These are phyloP conservation scores for Apolygus lucorum DNA, from an alignment of 1,140 invertebrate genomes.

Conservation along the genomic window DNA sequence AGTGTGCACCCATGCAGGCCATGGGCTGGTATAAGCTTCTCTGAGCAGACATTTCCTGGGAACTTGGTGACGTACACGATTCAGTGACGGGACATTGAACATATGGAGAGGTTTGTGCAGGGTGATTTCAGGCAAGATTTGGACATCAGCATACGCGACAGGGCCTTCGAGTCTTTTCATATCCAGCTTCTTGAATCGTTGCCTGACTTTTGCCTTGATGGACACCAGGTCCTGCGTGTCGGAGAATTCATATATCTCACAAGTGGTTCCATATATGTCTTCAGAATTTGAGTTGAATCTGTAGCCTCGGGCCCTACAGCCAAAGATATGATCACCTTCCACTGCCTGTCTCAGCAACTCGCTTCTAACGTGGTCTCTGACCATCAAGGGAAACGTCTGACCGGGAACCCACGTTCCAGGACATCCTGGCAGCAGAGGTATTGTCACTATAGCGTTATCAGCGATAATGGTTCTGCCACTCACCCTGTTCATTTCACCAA, in stretches of 20 bases:
- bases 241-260: constrained; percentile 56
- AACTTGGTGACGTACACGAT: constrained; percentile 19
- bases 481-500: neutral
- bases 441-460: neutral
- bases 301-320: neutral
- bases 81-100: constrained; percentile 22
- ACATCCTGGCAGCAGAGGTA: neutral
- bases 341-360: neutral
- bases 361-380: neutral
- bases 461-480: neutral
- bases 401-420: neutral
- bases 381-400: neutral
- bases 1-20: constrained; percentile 57
- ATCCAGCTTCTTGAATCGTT: constrained; percentile 49
- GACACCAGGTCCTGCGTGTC: constrained; percentile 41
- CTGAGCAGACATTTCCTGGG: constrained; percentile 32
- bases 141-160: constrained; percentile 36
- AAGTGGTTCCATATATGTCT: constrained; percentile 48
- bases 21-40: constrained; percentile 45
- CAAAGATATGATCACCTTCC: neutral
- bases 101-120: constrained; percentile 36
- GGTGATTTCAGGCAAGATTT: constrained; percentile 54
- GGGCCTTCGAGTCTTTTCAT: neutral
- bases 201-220: constrained; percentile 54
- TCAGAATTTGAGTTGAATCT: neutral